phyloP scores from a whole-genome alignment of 1,140 invertebrate genomes.

The Glomeris maerens region DNA sequence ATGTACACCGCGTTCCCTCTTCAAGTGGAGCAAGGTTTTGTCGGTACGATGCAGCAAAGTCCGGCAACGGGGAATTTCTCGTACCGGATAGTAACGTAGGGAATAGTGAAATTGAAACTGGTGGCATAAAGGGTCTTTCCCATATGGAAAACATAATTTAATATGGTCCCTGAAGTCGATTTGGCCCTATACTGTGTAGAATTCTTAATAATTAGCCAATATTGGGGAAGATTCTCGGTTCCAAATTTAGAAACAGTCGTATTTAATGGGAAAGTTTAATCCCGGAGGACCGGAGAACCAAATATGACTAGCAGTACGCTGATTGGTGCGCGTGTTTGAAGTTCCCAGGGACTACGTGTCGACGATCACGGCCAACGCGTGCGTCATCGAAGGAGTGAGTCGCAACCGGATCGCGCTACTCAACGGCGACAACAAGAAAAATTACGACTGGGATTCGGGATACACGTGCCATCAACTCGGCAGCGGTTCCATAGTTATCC shows the following conservation, averaged over 20 bases:
- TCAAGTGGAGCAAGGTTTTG: slow-evolving; percentile 51
- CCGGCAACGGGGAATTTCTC: no score
- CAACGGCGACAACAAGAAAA: slow-evolving; percentile 82
- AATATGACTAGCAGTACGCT: no score
- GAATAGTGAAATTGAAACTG: no score
- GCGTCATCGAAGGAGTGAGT: slow-evolving; percentile 87
- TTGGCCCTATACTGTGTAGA: no score
- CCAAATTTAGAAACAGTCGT: not conserved
- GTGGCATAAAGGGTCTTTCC: no score
- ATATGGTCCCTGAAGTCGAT: no score
- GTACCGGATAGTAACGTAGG: no score
- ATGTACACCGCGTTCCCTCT: slow-evolving; percentile 63
- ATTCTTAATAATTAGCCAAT: no score
- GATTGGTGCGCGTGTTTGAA: slow-evolving; percentile 25
- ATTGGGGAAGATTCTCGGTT: no score
- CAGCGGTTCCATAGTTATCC: slow-evolving; percentile 82
- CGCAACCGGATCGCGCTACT: slow-evolving; percentile 83
- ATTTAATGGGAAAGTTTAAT: not conserved
- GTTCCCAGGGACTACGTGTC: slow-evolving; percentile 84
- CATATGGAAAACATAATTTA: no score
- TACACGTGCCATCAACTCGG: slow-evolving; percentile 98
- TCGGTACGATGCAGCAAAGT: no score
- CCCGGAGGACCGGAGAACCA: no score
- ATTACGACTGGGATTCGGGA: slow-evolving; percentile 97
- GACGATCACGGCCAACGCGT: slow-evolving; percentile 68